Evolutionary conservation across 2,113 vertebrate genomes (phyloP), one percentile per base, ranked within the genome.

Genomic region (Phyllostomus discolor): DNA sequence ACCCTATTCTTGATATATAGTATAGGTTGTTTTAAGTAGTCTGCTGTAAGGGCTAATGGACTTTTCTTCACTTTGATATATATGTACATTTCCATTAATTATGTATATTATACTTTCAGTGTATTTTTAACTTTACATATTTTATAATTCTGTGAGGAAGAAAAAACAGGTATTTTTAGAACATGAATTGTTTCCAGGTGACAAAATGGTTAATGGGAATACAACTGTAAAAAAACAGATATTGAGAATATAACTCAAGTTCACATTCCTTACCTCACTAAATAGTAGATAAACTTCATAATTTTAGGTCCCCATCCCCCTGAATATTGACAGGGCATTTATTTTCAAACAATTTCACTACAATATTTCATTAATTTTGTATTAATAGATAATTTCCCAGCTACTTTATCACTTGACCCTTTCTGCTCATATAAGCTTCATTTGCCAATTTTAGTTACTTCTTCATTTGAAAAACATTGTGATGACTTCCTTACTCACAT

Each of bases 81-180:
- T 57, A 10, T 43, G 31, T 73, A 14, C 64, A 54, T 81, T 92
- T 92, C n/a, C 12, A 82, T 90, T 89, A 69, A 92, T 76, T 3
- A 92, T 75, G 11, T 46, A 72, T 59, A 69, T 62, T 52, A 80
- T 4, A 7, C 20, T 80, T 94, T 84, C n/a, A 38, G 10, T 67
- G 6, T 66, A 28, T 73, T 87, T 75, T 94, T 82, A 9, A 76
- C 67, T 94, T 96, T 80, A 67, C 4, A 89, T 89, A 62, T 92
- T 80, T 12, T 83, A 70, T 5, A 91, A 73, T 85, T 80, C 17
- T 57, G 12, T 81, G 35, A 85, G 80, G 31, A 62, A 92, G 52
- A 92, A 88, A 88, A 46, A 90, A 70, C 52, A 83, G 2, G 28
- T 78, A 66, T 35, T 83, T 90, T 92, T 81, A 78, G 52, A 90